Evolutionary conservation across 2,113 vertebrate species (phyloP).

Genomic region (Garra rufa): DNA sequence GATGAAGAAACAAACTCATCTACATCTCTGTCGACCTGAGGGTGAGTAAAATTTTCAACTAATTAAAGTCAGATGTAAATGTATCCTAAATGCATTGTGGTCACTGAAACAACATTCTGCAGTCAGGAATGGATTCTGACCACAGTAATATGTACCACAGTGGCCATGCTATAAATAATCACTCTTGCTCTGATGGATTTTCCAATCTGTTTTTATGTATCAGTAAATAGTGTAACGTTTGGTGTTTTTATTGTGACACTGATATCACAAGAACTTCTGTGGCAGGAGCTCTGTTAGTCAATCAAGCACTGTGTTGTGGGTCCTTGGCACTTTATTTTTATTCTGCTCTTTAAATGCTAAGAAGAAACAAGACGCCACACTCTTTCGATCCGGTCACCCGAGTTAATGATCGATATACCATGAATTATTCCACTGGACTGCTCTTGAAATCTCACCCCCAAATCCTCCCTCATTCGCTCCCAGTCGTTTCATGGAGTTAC

Average conservation of each 20-base stretch:
- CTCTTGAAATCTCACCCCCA: background rate
- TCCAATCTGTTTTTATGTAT: background rate
- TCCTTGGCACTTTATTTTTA: background rate
- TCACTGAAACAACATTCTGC: background rate
- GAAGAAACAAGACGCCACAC: background rate
- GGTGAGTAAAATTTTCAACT: too few species aligned
- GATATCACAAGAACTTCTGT: background rate
- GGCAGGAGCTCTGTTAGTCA: background rate
- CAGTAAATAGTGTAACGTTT: background rate
- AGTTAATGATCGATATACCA: slow-evolving; percentile 12
- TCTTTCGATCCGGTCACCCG: slow-evolving; percentile 19
- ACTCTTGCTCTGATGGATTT: background rate
- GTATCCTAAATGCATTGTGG: background rate
- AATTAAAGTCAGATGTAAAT: background rate
- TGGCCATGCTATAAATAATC: background rate
- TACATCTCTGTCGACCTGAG: too few species aligned
- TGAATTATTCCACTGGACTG: slow-evolving; percentile 16
- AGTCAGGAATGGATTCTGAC: background rate
- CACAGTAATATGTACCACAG: background rate
- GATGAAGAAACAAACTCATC: too few species aligned
- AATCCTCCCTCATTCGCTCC: background rate
- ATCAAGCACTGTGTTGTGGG: background rate
- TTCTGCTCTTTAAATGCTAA: slow-evolving; percentile 1
- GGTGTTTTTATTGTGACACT: background rate
- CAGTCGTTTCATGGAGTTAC: background rate